A percentile compares a stretch with the other conserved stretches of the same genome.
Conservation (phyloP, 2,888 invertebrate species). For the Cylloceria caligata region DNA sequence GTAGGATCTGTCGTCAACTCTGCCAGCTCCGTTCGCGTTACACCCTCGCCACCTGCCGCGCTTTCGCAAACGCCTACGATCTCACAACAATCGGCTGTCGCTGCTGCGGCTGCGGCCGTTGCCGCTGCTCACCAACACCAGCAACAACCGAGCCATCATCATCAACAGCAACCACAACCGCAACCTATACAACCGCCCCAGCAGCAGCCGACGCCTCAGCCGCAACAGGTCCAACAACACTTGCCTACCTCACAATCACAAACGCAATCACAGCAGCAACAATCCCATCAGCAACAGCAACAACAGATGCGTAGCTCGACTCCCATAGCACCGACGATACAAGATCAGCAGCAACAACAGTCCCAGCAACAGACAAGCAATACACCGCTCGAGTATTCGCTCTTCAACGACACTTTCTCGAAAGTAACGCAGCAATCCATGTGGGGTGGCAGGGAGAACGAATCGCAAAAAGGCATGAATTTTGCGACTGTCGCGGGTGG, state of each 20-base stretch:
- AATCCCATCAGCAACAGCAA: slow-evolving; percentile 79
- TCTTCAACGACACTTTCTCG: slow-evolving; percentile 92
- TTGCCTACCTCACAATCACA: slow-evolving; percentile 61
- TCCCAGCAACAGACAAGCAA: slow-evolving; percentile 81
- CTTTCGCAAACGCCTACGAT: slow-evolving; percentile 64
- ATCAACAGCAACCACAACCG: slow-evolving; percentile 71
- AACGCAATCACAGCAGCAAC: slow-evolving; percentile 76
- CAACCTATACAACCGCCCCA: slow-evolving; percentile 74
- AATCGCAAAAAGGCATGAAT: slow-evolving; percentile 88
- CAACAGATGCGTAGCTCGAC: slow-evolving; percentile 76
- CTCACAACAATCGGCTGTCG: slow-evolving; percentile 66
- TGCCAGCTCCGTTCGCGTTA: slow-evolving; percentile 77
- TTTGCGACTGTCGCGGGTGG: slow-evolving; percentile 90
- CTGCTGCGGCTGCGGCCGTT: slow-evolving; percentile 59
- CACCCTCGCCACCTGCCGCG: slow-evolving; percentile 77
- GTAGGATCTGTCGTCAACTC: slow-evolving; percentile 69
- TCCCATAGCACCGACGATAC: slow-evolving; percentile 79
- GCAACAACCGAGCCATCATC: slow-evolving; percentile 61
- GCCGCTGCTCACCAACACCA: slow-evolving; percentile 55
- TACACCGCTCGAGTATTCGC: slow-evolving; percentile 92
- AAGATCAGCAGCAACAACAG: slow-evolving; percentile 75
- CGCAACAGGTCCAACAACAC: slow-evolving; percentile 76
- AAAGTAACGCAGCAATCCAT: slow-evolving; percentile 88
- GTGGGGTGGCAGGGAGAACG: slow-evolving; percentile 87
- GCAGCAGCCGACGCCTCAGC: slow-evolving; percentile 74